Evolutionary conservation across 2,113 vertebrate species (phyloP).

Genomic region (Mastomys coucha): DNA sequence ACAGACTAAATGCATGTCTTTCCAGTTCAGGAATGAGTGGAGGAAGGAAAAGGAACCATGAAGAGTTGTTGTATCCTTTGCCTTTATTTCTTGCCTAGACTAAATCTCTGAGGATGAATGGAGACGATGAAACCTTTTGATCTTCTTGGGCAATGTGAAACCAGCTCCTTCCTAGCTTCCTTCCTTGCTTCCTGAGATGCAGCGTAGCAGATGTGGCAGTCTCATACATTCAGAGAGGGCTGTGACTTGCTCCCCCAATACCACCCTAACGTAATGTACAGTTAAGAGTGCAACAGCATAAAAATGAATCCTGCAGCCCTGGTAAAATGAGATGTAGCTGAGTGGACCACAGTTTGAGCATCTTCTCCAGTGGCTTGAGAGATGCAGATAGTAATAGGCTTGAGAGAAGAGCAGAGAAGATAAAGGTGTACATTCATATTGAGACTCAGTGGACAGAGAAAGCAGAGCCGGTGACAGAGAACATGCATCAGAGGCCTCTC

Average conservation of each 20-base stretch:
- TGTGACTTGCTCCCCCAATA: not conserved
- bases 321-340: not conserved
- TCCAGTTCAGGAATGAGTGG: too few species aligned
- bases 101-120: not conserved
- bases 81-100: not conserved
- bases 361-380: not conserved
- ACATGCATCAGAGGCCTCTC: not conserved
- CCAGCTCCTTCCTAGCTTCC: not conserved
- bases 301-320: not conserved
- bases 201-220: not conserved
- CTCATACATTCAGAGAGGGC: not conserved
- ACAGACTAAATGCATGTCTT: not conserved
- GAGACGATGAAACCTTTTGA: not conserved
- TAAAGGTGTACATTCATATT: too few species aligned
- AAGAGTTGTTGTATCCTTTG: not conserved
- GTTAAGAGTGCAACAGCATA: not conserved
- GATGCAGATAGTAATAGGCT: not conserved
- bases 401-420: not conserved
- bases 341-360: not conserved
- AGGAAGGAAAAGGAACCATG: not conserved
- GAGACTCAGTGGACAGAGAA: not conserved
- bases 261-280: not conserved
- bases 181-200: not conserved
- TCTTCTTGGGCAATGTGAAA: not conserved
- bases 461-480: not conserved